These are phyloP conservation scores for Dolichomitus sp. DNA, from an alignment of 2,888 invertebrate species.

Conservation along the genomic window DNA sequence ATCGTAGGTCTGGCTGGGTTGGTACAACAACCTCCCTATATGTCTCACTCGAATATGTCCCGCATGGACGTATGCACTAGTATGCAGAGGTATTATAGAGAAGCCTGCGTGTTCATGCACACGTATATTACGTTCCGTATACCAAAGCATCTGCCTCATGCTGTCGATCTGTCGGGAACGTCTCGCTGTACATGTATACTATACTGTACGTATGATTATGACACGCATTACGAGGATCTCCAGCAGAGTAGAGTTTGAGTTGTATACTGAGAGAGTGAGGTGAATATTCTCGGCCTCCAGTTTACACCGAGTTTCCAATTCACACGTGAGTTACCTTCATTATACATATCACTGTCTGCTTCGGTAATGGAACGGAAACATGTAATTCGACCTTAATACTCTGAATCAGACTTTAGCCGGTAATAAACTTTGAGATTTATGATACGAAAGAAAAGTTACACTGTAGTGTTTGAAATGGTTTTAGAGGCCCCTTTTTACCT, in stretches of 20 bases:
- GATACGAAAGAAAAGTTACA: neutral
- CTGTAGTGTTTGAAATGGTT: no score
- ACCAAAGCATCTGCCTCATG: slow-evolving; percentile 22
- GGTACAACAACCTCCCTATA: slow-evolving; percentile 30
- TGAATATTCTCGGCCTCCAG: neutral
- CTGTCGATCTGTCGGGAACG: slow-evolving; percentile 50
- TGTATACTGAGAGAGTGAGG: slow-evolving; percentile 3
- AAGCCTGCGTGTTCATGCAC: neutral
- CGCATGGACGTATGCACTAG: slow-evolving; percentile 9
- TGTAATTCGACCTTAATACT: neutral
- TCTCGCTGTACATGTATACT: slow-evolving; percentile 16
- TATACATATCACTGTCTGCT: neutral
- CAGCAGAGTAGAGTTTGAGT: slow-evolving; percentile 13
- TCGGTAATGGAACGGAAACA: neutral
- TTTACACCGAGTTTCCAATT: slow-evolving; percentile 22
- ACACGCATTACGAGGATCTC: slow-evolving; percentile 36
- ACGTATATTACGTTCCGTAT: slow-evolving; percentile 11
- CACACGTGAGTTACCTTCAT: slow-evolving; percentile 22
- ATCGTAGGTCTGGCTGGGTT: slow-evolving; percentile 23
- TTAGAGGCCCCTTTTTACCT: no score
- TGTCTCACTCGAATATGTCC: slow-evolving; percentile 31
- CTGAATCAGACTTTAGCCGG: neutral
- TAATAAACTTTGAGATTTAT: neutral
- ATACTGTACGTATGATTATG: slow-evolving; percentile 32
- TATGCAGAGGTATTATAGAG: neutral